A percentile compares a stretch with the other conserved stretches of the same genome.
Conservation (phyloP, 2,797 vertebrate genomes). For the Oreonectes daqikongensis region DNA sequence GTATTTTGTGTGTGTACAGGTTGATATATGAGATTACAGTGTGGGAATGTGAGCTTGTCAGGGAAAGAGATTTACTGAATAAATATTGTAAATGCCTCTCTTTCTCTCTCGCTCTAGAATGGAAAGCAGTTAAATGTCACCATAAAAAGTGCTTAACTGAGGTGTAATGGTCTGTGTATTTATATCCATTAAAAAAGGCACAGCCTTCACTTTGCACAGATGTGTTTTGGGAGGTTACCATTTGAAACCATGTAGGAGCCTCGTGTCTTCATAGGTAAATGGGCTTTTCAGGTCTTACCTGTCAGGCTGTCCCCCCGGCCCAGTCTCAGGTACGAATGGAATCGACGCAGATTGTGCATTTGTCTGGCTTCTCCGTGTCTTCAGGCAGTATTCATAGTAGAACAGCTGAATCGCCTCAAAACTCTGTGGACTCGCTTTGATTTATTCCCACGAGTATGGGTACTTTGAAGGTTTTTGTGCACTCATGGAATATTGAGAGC, state of each 20-base stretch:
- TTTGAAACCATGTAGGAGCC: constrained; percentile 57
- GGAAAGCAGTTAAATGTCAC: constrained; percentile 73
- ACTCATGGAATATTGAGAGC: constrained; percentile 46
- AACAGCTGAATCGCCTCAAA: constrained; percentile 36
- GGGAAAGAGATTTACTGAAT: constrained; percentile 42
- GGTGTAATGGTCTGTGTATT: constrained; percentile 70
- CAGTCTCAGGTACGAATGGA: constrained; percentile 5
- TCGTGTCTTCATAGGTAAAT: constrained; percentile 42
- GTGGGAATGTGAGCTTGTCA: constrained; percentile 36
- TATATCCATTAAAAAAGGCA: constrained; percentile 64
- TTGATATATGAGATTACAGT: constrained; percentile 27
- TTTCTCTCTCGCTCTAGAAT: constrained; percentile 56
- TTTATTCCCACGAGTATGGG: constrained; percentile 23
- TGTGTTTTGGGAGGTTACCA: constrained; percentile 58
- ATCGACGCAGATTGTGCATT: constrained; percentile 14
- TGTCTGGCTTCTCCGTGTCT: constrained; percentile 16
- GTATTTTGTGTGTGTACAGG: constrained; percentile 30
- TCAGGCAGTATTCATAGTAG: constrained; percentile 21
- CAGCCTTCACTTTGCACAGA: constrained; percentile 58
- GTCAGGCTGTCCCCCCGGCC: background rate
- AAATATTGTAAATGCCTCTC: constrained; percentile 25
- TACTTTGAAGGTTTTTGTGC: constrained; percentile 40
- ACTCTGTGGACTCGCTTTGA: constrained; percentile 11
- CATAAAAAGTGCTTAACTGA: constrained; percentile 71
- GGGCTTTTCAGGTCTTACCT: background rate